Percentiles rank a stretch among this genome's conserved stretches.
Evolutionary conservation across 1,140 invertebrate species (phyloP).

Genomic region (Aphaenogaster rudis): DNA sequence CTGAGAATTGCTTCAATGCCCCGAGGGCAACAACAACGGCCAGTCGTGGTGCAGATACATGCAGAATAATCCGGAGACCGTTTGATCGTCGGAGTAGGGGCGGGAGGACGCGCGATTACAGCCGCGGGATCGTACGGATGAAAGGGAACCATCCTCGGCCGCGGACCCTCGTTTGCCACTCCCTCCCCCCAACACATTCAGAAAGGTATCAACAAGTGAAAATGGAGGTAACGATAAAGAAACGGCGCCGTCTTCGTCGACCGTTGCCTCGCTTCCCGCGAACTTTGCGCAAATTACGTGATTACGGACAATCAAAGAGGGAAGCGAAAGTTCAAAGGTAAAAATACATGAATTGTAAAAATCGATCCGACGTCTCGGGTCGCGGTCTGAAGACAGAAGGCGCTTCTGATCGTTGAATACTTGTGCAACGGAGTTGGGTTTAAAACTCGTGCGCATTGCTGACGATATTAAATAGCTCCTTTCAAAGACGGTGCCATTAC

Average conservation of each 20-base stretch:
- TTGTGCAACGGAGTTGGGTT: constrained; percentile 12
- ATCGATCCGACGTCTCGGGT: not conserved
- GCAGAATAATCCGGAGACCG: constrained; percentile 70
- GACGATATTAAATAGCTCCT: not conserved
- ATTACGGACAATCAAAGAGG: constrained; percentile 36
- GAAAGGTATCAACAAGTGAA: constrained; percentile 26
- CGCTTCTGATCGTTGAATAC: not conserved
- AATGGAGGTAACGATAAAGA: constrained; percentile 30
- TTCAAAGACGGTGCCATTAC: not conserved
- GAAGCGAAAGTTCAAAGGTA: constrained; percentile 12
- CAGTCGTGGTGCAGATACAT: constrained; percentile 83
- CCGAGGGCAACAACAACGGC: constrained; percentile 83
- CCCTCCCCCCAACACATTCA: not conserved
- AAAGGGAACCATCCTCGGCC: constrained; percentile 18
- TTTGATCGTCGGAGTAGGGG: constrained; percentile 69
- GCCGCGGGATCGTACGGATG: constrained; percentile 18
- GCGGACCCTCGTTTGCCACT: constrained; percentile 26
- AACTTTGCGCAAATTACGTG: not conserved
- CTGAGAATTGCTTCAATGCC: constrained; percentile 84
- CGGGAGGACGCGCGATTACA: constrained; percentile 35
- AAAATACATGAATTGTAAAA: constrained; percentile 19
- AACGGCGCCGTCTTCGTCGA: not conserved
- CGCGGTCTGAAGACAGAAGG: not conserved
- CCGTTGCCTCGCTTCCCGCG: not conserved
- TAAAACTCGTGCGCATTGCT: constrained; percentile 8